Base-by-base conservation (phyloP, 2,888 invertebrate species). In the Cataglyphis altisquamis region DNA sequence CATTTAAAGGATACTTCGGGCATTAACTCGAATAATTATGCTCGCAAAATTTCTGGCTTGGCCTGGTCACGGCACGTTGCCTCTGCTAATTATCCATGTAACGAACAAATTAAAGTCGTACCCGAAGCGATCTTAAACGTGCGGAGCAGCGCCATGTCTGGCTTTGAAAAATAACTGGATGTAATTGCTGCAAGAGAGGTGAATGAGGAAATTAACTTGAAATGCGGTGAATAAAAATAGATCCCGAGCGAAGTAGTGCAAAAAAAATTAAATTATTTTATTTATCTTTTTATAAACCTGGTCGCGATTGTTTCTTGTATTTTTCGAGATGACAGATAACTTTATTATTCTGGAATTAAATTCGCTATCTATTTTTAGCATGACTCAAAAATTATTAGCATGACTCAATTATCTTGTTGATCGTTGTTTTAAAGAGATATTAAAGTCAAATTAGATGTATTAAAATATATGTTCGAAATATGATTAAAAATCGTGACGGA, bases 61-160 rank as follows among this genome's bases (percentile, higher is more conserved):
- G 73, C 64, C 36, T 25, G 81, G 90, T 87, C 75, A 81, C 83
- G 89, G 81, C 75, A 87, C 90, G 89, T 90, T 87, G 84, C 85
- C 83, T 72, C 67, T 21, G 70, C 87, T 89, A 89, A 89, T 89
- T 90, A 88, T 87, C 90, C 89, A 85, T 90, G 86, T 82, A 89
- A 90, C 87, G 87, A 78, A 84, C 77, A 73, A 89, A 89, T 89
- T 89, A 86, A 90, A 82, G 84, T 73, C 68, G 80, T 68, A 68
- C 60, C 67, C 73, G 60, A 87, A 82, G 82, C 81, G 72, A 84
- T 84, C 83, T 75, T 15, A 60, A 83, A 86, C 68, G 62, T 74
- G 70, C 55, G 29, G 60, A 84, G 63, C 63, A 62, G 32, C 63
- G 68, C 72, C 18, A 29, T 32, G 86, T 66, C 80, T 82, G 41